Conservation (phyloP, 53 echinoderm and acorn worm species). For the Actinopyga echinites region DNA sequence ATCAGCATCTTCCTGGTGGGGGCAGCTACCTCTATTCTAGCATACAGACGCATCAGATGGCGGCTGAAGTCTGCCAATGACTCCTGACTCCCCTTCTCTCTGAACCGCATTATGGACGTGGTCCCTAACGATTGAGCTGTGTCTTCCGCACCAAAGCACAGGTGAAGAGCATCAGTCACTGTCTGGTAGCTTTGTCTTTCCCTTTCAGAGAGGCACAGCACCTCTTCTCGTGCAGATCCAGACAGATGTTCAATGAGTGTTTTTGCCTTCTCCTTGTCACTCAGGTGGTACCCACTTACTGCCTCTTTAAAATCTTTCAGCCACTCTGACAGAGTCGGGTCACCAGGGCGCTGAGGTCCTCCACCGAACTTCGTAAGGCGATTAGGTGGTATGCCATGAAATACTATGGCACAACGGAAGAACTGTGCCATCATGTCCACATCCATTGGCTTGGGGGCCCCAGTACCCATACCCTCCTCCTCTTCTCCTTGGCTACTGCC, state of each 20-base stretch:
- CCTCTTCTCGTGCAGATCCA: slow-evolving; percentile 47
- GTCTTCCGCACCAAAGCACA: slow-evolving; percentile 31
- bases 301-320: slow-evolving; percentile 36
- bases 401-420: not conserved
- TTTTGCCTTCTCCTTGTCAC: not conserved
- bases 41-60: slow-evolving; percentile 24
- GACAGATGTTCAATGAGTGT: slow-evolving; percentile 44
- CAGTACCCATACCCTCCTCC: too few species aligned
- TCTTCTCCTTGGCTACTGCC: too few species aligned
- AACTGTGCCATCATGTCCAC: not conserved
- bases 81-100: slow-evolving; percentile 31
- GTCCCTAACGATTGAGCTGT: slow-evolving; percentile 36
- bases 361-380: slow-evolving; percentile 35
- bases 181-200: not conserved
- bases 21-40: not conserved
- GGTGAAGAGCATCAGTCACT: not conserved
- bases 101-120: slow-evolving; percentile 32
- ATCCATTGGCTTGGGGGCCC: too few species aligned
- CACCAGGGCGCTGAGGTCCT: not conserved
- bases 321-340: slow-evolving; percentile 50
- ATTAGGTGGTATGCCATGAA: slow-evolving; percentile 20
- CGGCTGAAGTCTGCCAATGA: slow-evolving; percentile 47
- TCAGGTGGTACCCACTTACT: not conserved
- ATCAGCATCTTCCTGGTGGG: slow-evolving; percentile 24
- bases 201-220: slow-evolving; percentile 8